These are phyloP conservation scores for Temnothorax curvispinosus DNA, from an alignment of 1,140 invertebrate species.

Conservation along the genomic window DNA sequence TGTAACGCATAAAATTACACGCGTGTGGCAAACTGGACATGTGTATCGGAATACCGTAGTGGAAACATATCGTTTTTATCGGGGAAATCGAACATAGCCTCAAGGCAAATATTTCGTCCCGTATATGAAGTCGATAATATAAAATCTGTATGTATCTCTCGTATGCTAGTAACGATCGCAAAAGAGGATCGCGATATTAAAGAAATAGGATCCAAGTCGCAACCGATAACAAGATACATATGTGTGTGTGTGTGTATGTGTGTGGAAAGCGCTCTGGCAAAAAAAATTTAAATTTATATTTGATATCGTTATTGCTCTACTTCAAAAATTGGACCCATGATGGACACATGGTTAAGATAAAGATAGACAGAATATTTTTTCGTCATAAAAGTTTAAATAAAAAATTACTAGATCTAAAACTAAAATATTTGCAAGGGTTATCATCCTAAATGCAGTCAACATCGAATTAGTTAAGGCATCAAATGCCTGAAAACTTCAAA, in stretches of 20 bases:
- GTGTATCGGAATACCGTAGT: neutral
- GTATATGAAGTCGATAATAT: slow-evolving; percentile 47
- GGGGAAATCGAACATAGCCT: slow-evolving; percentile 27
- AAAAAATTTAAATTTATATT: slow-evolving; percentile 1
- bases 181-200: slow-evolving; percentile 48
- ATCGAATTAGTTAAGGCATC: neutral
- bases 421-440: neutral
- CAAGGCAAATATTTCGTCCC: slow-evolving; percentile 44
- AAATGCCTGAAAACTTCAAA: neutral
- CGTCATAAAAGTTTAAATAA: neutral
- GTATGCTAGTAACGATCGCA: neutral
- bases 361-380: neutral
- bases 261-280: neutral
- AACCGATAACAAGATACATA: slow-evolving; percentile 25
- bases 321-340: neutral
- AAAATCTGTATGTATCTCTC: slow-evolving; percentile 23
- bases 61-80: slow-evolving; percentile 45
- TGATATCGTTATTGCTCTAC: neutral
- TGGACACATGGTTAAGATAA: neutral
- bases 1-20: slow-evolving; percentile 39
- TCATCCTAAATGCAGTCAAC: neutral
- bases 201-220: slow-evolving; percentile 26
- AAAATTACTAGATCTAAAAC: neutral
- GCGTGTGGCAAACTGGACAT: slow-evolving; percentile 12
- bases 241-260: too few species aligned